Percentiles rank a stretch among this genome's conserved stretches.
phyloP scores from a whole-genome alignment of 1,140 invertebrate species.

The Nautilus pompilius region DNA sequence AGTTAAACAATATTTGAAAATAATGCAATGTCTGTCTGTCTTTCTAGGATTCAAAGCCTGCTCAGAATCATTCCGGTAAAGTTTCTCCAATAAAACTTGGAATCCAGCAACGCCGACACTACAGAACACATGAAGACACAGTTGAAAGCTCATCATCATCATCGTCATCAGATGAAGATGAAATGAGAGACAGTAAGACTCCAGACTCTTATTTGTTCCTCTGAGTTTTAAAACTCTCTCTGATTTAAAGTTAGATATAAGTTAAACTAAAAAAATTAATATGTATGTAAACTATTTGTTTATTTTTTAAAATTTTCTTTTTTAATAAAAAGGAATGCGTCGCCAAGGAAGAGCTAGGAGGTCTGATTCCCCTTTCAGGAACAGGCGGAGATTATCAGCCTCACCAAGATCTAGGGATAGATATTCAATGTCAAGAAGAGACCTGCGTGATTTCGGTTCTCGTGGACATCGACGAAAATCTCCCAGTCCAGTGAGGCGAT shows the following conservation, averaged over 20 bases:
- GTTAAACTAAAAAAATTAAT: background rate
- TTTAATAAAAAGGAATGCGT: background rate
- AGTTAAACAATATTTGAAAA: no score
- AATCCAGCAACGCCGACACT: background rate
- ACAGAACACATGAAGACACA: background rate
- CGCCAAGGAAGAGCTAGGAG: background rate
- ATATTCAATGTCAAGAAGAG: conserved; percentile 1
- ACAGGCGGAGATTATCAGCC: background rate
- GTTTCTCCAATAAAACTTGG: background rate
- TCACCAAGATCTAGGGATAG: background rate
- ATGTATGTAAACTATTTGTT: background rate
- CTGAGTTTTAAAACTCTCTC: background rate
- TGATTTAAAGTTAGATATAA: background rate
- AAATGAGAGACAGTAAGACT: background rate
- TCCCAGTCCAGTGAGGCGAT: background rate
- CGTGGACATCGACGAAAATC: background rate
- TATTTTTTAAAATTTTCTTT: background rate
- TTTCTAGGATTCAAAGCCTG: background rate
- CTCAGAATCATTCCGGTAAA: conserved; percentile 2
- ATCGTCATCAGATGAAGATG: background rate
- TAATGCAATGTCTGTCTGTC: no score
- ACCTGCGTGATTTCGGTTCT: background rate
- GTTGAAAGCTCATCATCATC: background rate
- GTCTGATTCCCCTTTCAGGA: background rate
- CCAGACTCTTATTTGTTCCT: background rate